Evolutionary conservation across 1,140 invertebrate species (phyloP).

Genomic region (Arctopsyche grandis): DNA sequence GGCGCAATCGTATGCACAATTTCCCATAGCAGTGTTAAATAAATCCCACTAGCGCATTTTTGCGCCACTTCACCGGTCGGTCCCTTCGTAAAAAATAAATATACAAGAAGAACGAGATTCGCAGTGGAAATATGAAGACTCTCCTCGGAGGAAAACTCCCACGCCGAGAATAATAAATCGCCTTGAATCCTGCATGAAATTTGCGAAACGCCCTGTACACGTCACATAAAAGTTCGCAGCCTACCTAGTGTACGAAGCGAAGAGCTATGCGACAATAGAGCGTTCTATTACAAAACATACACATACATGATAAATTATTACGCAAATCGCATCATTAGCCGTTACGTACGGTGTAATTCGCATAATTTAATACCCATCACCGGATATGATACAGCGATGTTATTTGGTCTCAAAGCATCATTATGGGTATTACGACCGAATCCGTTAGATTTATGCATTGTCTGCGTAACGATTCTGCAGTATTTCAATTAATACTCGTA

Average conservation of each 20-base stretch:
- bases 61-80: too few species aligned
- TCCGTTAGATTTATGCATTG: slow-evolving; percentile 22
- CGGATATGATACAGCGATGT: not conserved
- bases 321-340: not conserved
- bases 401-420: slow-evolving; percentile 4
- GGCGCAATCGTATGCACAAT: too few species aligned
- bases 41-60: too few species aligned
- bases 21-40: too few species aligned
- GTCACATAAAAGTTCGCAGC: slow-evolving; percentile 19
- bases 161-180: slow-evolving; percentile 24
- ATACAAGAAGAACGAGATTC: not conserved
- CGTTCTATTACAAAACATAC: not conserved
- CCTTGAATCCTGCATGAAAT: slow-evolving; percentile 25
- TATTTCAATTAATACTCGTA: slow-evolving; percentile 14
- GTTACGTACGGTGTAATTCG: not conserved
- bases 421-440: slow-evolving; percentile 6
- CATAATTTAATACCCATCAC: not conserved
- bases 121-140: not conserved
- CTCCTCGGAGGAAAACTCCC: not conserved
- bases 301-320: not conserved
- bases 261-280: too few species aligned
- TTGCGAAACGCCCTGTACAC: not conserved
- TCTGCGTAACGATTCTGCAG: not conserved
- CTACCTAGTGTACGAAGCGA: not conserved
- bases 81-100: too few species aligned